phyloP scores from a whole-genome alignment of 2,888 invertebrate genomes.

The Troilus luridus region DNA sequence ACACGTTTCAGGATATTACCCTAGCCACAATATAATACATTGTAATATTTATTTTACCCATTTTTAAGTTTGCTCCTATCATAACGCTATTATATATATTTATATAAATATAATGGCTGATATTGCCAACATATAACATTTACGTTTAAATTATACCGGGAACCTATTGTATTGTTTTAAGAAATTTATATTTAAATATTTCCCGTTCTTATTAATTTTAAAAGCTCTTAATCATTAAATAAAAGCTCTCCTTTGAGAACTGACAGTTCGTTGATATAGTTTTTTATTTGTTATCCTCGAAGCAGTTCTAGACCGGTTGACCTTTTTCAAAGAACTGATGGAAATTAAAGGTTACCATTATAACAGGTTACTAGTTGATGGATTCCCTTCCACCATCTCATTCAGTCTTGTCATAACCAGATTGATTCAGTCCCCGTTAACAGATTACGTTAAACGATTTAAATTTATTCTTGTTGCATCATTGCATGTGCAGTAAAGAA shows the following conservation, averaged over 20 bases:
- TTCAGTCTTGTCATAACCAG: background rate
- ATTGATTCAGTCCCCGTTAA: background rate
- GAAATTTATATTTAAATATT: too few species aligned
- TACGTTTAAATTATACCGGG: too few species aligned
- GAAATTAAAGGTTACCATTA: slow-evolving; percentile 37
- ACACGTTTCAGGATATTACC: too few species aligned
- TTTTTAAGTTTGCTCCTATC: too few species aligned
- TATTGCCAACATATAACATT: too few species aligned
- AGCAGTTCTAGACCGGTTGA: slow-evolving; percentile 3
- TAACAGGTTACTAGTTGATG: background rate
- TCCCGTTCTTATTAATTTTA: too few species aligned
- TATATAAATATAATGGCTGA: too few species aligned
- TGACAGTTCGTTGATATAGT: background rate
- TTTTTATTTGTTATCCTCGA: background rate
- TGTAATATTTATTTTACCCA: too few species aligned
- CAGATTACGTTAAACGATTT: background rate
- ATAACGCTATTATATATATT: too few species aligned
- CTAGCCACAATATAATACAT: too few species aligned
- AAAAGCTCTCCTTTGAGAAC: background rate
- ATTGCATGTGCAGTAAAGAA: background rate
- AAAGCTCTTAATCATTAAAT: too few species aligned
- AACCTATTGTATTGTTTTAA: too few species aligned
- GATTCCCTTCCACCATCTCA: background rate
- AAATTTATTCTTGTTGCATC: slow-evolving; percentile 3
- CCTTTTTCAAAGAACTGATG: slow-evolving; percentile 18